These are phyloP conservation scores for Haliclystus octoradiatus DNA, from an alignment of 30 jellyfish, hydroid and myxozoan species.

Conservation along the genomic window DNA sequence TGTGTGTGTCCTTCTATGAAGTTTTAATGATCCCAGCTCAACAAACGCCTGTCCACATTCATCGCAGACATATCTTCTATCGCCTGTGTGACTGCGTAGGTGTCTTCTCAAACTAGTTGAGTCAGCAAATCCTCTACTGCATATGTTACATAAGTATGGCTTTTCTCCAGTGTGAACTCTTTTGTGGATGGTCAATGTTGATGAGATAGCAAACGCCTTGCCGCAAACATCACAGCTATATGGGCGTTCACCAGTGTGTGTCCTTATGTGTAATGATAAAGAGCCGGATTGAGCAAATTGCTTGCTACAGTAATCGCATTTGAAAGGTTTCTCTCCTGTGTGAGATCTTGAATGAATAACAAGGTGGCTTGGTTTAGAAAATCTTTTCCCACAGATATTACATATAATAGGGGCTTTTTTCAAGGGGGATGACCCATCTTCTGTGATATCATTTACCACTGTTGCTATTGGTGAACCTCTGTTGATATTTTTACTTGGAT, in stretches of 20 bases:
- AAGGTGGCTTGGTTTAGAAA: not conserved
- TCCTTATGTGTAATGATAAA: not conserved
- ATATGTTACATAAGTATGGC: slow-evolving; percentile 10
- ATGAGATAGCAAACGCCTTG: slow-evolving; percentile 3
- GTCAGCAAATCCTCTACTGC: slow-evolving; percentile 7
- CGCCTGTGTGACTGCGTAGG: slow-evolving; percentile 21
- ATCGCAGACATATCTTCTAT: slow-evolving; percentile 14
- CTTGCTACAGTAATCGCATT: slow-evolving; percentile 11
- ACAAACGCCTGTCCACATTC: slow-evolving; percentile 25
- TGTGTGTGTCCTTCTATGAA: slow-evolving; percentile 16
- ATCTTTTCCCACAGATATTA: not conserved
- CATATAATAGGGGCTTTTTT: not conserved
- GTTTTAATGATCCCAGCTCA: not conserved
- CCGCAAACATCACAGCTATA: slow-evolving; percentile 10
- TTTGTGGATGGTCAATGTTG: not conserved
- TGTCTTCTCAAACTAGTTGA: slow-evolving; percentile 7
- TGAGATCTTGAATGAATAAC: slow-evolving; percentile 6
- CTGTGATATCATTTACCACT: not conserved
- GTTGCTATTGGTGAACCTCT: too few species aligned
- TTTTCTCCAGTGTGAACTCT: slow-evolving; percentile 16
- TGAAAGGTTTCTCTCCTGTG: slow-evolving; percentile 20
- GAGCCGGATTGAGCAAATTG: slow-evolving; percentile 1
- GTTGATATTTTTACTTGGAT: too few species aligned
- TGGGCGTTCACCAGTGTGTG: slow-evolving; percentile 13
- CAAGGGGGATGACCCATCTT: not conserved